Base-by-base conservation (phyloP, 2,797 vertebrate species). In the Dipus sagitta region DNA sequence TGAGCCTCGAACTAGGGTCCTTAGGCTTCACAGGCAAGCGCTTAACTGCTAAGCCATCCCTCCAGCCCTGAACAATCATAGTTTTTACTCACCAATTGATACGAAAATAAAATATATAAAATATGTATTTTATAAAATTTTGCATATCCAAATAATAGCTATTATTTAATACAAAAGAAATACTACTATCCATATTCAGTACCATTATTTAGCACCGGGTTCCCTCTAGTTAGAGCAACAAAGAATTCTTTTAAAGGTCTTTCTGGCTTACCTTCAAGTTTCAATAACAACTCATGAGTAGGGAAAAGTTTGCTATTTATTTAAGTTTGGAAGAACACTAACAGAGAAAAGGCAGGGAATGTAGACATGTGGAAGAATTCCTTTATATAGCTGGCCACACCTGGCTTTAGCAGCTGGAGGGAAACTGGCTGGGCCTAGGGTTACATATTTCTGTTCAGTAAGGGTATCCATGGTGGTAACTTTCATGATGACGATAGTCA, bases 401-500 rank as follows among this genome's bases (percentile, higher is more conserved):
- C 32, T 92, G 94, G 93, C 80, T 95, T 96, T 89, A 84, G 84
- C 95, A 98, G 88, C 96, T 96, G 96, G 92, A 67, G 84, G 74
- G 21, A 80, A 93, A 91, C 14, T 75, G 78, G 58, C 76, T 95
- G 96, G 96, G 90, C 68, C n/a, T 67, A 96, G 94, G 52, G 78
- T 91, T 93, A 93, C 94, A 91, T 92, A 60, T 67, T 91, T 96
- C 83, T 95, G 86, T 90, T 98, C 98, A 99, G 96, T 99, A 99
- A 17, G 99, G 99, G 52, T 99, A 99, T 96, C 99, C 99, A 93
- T 99, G 99, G 90, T 99, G 99, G 96, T 98, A 98, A 95, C 98
- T 98, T 86, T 98, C 98, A 24, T 98, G 98, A 97, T 98, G 98
- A 94, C 97, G 98, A 81, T 99, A 99, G 91, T 99, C 98, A 32